These are phyloP conservation scores for Thymelicus lineola DNA, from an alignment of 2,888 invertebrate species.

Conservation along the genomic window DNA sequence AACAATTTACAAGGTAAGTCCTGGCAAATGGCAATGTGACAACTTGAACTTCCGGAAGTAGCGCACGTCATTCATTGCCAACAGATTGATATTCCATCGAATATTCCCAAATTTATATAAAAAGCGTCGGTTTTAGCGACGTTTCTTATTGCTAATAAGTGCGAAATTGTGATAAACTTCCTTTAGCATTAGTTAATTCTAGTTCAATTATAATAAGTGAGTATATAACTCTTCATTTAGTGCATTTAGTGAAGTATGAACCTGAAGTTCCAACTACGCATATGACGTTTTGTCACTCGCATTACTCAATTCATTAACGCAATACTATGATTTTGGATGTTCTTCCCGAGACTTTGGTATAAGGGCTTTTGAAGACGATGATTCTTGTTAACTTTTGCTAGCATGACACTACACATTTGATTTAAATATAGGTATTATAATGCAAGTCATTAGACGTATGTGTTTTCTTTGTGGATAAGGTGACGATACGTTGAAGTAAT, in stretches of 20 bases:
- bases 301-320: constrained; percentile 77
- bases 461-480: constrained; percentile 65
- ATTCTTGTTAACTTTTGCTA: constrained; percentile 40
- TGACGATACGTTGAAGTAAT: constrained; percentile 55
- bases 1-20: constrained; percentile 11
- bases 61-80: constrained; percentile 81
- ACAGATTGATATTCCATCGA: constrained; percentile 63
- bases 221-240: constrained; percentile 57
- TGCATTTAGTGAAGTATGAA: constrained; percentile 52
- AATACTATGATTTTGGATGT: constrained; percentile 42
- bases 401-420: constrained; percentile 59
- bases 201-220: constrained; percentile 81
- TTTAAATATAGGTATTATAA: constrained; percentile 53
- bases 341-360: constrained; percentile 44
- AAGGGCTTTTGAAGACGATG: constrained; percentile 44
- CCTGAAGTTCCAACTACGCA: constrained; percentile 66
- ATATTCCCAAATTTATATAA: constrained; percentile 62
- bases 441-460: constrained; percentile 73
- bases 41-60: constrained; percentile 81
- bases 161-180: constrained; percentile 80
- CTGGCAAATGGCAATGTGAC: constrained; percentile 50
- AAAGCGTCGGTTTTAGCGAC: constrained; percentile 74
- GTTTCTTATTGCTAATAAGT: constrained; percentile 75
- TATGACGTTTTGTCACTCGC: constrained; percentile 78
- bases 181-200: constrained; percentile 74